Conservation (phyloP, 2,797 vertebrate genomes). For the Geotrypetes seraphini region DNA sequence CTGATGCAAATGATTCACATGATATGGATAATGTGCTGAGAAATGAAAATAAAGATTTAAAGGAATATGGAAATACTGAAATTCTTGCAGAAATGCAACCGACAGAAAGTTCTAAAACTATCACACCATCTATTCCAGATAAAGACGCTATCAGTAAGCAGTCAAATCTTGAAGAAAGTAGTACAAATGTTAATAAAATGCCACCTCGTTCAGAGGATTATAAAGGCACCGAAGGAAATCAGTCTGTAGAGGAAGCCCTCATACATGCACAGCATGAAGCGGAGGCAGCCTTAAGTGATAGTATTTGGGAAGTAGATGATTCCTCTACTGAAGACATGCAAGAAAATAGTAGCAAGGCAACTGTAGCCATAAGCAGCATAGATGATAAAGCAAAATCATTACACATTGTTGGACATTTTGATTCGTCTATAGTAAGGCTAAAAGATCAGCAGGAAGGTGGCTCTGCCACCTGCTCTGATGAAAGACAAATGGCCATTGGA, state of each 20-base stretch:
- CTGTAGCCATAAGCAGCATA: constrained; percentile 28
- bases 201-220: constrained; percentile 17
- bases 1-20: not conserved
- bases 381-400: constrained; percentile 45
- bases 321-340: constrained; percentile 31
- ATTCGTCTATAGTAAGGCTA: constrained; percentile 80
- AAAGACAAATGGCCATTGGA: constrained; percentile 13
- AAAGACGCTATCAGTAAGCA: constrained; percentile 18
- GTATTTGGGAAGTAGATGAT: constrained; percentile 40
- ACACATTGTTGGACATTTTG: constrained; percentile 62
- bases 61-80: not conserved
- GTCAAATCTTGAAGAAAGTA: constrained; percentile 2
- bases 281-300: constrained; percentile 37
- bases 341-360: constrained; percentile 36
- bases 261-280: constrained; percentile 38
- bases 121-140: constrained; percentile 17
- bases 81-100: not conserved
- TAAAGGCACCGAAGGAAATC: constrained; percentile 15
- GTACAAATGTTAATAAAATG: constrained; percentile 5
- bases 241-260: constrained; percentile 26
- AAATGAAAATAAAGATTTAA: not conserved
- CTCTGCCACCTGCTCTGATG: constrained; percentile 31
- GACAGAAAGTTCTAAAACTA: constrained; percentile 4
- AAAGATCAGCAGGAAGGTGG: constrained; percentile 62
- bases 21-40: not conserved